phyloP scores from a whole-genome alignment of 2,113 vertebrate genomes.

The Centropus unirufus region DNA sequence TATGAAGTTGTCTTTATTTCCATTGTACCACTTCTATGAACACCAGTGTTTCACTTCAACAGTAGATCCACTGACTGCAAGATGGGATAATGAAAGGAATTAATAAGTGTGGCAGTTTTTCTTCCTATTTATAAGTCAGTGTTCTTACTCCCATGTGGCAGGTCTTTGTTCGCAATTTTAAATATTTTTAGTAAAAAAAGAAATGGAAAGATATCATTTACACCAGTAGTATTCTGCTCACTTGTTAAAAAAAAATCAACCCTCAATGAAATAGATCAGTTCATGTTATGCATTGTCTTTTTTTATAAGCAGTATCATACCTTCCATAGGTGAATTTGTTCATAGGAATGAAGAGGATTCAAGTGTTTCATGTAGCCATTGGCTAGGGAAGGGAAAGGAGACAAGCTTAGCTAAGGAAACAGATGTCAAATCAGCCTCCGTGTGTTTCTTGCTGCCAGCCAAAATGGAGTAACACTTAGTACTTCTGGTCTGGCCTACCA shows the following conservation, averaged over 20 bases:
- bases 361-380: background rate
- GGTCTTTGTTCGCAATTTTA: background rate
- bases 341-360: background rate
- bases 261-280: background rate
- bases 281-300: background rate
- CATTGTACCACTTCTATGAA: background rate
- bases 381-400: background rate
- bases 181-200: background rate
- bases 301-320: background rate
- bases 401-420: background rate
- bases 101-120: background rate
- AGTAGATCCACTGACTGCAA: background rate
- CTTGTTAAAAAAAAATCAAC: background rate
- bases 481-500: background rate
- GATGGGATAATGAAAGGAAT: background rate
- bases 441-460: background rate
- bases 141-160: background rate
- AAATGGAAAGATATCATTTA: background rate
- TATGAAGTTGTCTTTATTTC: background rate
- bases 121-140: background rate
- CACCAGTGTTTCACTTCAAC: background rate
- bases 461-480: slow-evolving; percentile 48
- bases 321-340: background rate
- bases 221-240: background rate
- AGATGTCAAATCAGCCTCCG: background rate